Evolutionary conservation across 2,113 vertebrate genomes (phyloP).

Genomic region (Nettapus auritus): DNA sequence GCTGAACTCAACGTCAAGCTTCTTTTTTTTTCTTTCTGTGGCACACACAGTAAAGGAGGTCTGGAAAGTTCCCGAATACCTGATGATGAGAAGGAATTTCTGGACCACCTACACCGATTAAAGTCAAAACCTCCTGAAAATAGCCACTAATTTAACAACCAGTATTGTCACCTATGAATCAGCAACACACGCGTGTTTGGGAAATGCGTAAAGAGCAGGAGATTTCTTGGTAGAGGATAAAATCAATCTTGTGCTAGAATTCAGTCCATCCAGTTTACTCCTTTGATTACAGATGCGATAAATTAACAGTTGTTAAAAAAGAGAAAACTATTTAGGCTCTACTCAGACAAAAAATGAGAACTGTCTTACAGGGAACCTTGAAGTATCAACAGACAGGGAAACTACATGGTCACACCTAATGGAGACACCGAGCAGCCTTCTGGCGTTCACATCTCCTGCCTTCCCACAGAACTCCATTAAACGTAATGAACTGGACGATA

Average conservation of each 20-base stretch:
- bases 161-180: not conserved
- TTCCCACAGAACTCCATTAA: not conserved
- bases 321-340: not conserved
- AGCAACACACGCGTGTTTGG: not conserved
- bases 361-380: not conserved
- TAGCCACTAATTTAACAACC: not conserved
- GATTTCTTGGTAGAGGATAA: not conserved
- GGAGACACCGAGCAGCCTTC: not conserved
- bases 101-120: constrained; percentile 1
- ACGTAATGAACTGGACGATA: not conserved
- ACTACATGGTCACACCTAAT: not conserved
- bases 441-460: not conserved
- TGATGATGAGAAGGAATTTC: not conserved
- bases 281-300: not conserved
- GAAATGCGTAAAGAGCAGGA: not conserved
- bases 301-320: not conserved
- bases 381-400: not conserved
- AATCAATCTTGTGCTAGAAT: not conserved
- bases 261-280: not conserved
- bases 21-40: not conserved
- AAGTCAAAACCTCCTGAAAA: not conserved
- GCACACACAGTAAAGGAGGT: not conserved
- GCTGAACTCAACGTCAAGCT: not conserved
- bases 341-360: not conserved
- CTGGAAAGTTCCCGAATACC: not conserved